Evolutionary conservation across 2,113 vertebrate genomes (phyloP).

Genomic region (Tretioscincus oriximinensis): DNA sequence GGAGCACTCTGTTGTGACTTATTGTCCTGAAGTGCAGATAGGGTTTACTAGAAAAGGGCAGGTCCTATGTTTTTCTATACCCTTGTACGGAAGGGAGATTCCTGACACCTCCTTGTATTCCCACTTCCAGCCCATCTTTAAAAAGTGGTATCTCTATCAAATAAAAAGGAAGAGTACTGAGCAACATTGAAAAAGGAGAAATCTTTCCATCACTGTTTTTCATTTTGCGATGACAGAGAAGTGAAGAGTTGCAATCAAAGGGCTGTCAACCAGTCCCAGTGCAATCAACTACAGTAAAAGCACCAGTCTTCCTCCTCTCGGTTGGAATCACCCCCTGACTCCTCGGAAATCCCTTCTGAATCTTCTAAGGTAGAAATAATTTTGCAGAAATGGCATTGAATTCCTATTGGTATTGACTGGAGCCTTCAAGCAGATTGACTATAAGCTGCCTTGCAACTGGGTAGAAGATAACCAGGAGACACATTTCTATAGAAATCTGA

Average conservation of each 20-base stretch:
- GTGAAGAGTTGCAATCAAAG: constrained; percentile 3
- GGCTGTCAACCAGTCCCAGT: neutral
- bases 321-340: constrained; percentile 37
- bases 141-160: neutral
- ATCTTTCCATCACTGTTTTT: neutral
- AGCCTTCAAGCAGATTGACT: constrained; percentile 40
- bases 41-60: no score
- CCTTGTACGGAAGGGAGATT: no score
- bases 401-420: constrained; percentile 14
- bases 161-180: neutral
- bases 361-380: constrained; percentile 45
- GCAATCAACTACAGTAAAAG: neutral
- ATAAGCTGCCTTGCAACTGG: constrained; percentile 33
- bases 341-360: constrained; percentile 40
- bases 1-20: no score
- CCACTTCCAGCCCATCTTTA: neutral
- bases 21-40: no score
- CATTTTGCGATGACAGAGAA: constrained; percentile 12
- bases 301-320: neutral
- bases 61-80: no score
- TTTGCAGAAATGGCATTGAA: constrained; percentile 41
- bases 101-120: no score
- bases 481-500: constrained; percentile 52
- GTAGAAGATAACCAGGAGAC: constrained; percentile 51
- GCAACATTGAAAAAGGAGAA: neutral